These are phyloP conservation scores for Muraenolepis orangiensis DNA, from an alignment of 2,797 vertebrate species.

Conservation along the genomic window DNA sequence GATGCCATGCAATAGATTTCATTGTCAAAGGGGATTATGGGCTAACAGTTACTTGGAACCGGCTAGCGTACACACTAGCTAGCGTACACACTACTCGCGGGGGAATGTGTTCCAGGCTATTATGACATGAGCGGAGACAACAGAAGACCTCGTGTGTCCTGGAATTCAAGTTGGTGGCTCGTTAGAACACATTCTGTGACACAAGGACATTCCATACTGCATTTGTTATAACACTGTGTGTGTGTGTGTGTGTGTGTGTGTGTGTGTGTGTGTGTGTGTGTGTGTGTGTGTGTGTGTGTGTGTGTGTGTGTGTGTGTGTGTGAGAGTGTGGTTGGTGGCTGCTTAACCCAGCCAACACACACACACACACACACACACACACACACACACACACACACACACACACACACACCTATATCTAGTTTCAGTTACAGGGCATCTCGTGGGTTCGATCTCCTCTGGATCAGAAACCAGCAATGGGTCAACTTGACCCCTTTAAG, in stretches of 20 bases:
- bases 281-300: too few species aligned
- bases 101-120: neutral
- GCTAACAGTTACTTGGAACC: neutral
- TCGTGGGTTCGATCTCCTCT: neutral
- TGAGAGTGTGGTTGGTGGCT: too few species aligned
- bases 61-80: neutral
- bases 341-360: too few species aligned
- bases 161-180: neutral
- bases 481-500: neutral
- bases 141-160: neutral
- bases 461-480: neutral
- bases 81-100: neutral
- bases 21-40: neutral
- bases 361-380: too few species aligned
- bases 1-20: neutral
- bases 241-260: too few species aligned
- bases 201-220: neutral
- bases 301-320: too few species aligned
- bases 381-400: too few species aligned
- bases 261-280: too few species aligned
- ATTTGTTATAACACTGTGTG: neutral
- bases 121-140: neutral
- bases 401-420: neutral
- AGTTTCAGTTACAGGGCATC: neutral
- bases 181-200: neutral